Base-by-base conservation (phyloP, 2,888 invertebrate species). In the Eurytoma adleriae region DNA sequence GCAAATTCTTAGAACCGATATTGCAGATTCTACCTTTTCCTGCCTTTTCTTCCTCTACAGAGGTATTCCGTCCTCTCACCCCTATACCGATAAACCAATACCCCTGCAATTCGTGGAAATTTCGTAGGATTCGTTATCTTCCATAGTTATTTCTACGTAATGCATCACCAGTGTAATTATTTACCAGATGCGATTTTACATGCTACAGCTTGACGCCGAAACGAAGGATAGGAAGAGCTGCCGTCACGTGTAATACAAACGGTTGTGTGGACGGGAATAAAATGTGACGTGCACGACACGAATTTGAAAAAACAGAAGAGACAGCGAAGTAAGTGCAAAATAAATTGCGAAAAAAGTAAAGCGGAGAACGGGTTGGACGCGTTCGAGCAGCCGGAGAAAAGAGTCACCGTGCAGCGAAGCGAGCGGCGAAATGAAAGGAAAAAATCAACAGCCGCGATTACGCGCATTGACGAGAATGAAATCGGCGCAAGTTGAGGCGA, bases 251-350 rank as follows among this genome's bases (percentile, higher is more conserved):
- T 24, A 24, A 24, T 24, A 2, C 24, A 24, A 24, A 24, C 24
- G n/a, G n/a, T n/a, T 7, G 4, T 0, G 40, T 0, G 40, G 59
- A 59, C 20, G 40, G 66, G 40, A 3, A 67, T 72, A 68, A 72
- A 72, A 78, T 66, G 71, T 72, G 71, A 78, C 78, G 71, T 71
- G 66, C 52, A 40, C 52, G 57, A 3, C 40, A 3, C 40, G 40
- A 40, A 40, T 40, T 40, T 3, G 52, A 40, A 62, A 50, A 66
- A 77, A 71, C 50, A 77, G 48, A 66, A 56, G 66, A 52, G 52
- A 69, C 61, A 69, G 69, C n/a, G n/a, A 3, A 68, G 68, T 20
- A 62, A 66, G 48, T 3, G 5, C 66, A 13, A 20, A 50, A 18
- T 4, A 64, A 12, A 14, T 3, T 30, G 30, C 7, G 68, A 52